Base-by-base conservation (phyloP, 2,113 vertebrate genomes). In the Amphiprion percula region DNA sequence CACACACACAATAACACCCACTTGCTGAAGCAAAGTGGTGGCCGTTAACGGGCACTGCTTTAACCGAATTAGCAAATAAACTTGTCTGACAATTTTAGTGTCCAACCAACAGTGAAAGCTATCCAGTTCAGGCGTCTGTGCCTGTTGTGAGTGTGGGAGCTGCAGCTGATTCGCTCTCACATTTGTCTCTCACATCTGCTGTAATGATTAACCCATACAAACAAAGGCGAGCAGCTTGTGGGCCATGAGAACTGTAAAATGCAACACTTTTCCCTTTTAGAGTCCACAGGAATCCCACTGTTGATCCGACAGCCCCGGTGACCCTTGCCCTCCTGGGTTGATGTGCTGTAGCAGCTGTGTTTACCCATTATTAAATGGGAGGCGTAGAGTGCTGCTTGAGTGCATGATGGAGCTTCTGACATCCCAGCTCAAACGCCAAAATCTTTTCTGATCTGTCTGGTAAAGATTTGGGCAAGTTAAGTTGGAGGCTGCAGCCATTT, bases 321-420 rank as follows among this genome's bases (percentile, higher is more conserved):
- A 88, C 84, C 87, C 83, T 65, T 83, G 80, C 41, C 60, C 82
- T 64, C 17, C 16, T 11, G 61, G n/a, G 10, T 49, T 83, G 73
- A 87, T 33, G 69, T 23, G 24, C 33, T 69, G 50, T 0, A 75
- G 64, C 90, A 91, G 90, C 87, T 92, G 92, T 41, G 73, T 79
- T 80, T 78, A 72, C 58, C 47, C 72, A 77, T 82, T 37, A 76
- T 41, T 60, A 47, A 60, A 21, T 14, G 33, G 7, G 72, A 80
- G 47, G 16, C 52, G 37, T 58, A 39, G 54, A 56, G 21, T 56
- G 72, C 59, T 68, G 53, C 10, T 26, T 23, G 28, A 59, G 41
- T 24, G 53, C 63, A 19, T 5, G 59, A 50, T 24, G 50, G 28
- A 23, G 66, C 52, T 56, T 46, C 24, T 15, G 54, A 67, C 33